Conservation (phyloP, 2,797 vertebrate species). For the Hydrophis major region DNA sequence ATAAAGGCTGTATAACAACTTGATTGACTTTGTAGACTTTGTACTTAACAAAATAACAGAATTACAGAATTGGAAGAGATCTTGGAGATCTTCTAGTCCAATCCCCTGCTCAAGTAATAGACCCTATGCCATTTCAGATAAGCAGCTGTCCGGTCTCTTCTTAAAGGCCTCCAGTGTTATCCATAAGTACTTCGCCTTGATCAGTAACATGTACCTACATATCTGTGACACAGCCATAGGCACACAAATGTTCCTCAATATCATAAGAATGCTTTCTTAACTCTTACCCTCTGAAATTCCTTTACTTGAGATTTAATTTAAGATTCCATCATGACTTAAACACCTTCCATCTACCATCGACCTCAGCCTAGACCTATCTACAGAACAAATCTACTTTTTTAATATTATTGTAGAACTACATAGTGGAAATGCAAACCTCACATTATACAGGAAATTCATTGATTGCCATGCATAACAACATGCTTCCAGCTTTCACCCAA, state of each 20-base stretch:
- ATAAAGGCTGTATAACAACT: neutral
- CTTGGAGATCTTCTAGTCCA: no score
- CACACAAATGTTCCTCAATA: neutral
- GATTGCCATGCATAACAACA: neutral
- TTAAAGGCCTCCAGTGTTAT: no score
- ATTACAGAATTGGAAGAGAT: no score
- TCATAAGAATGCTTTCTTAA: neutral
- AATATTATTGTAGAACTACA: neutral
- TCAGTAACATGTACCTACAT: no score
- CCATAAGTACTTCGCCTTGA: no score
- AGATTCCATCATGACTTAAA: neutral
- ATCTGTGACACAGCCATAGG: neutral
- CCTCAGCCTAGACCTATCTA: neutral
- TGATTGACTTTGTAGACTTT: neutral
- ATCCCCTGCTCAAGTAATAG: no score
- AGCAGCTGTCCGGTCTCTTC: no score
- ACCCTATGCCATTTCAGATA: no score
- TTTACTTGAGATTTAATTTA: neutral
- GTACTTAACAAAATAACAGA: neutral
- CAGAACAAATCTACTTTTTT: neutral
- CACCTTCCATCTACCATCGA: neutral
- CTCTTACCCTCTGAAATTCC: neutral
- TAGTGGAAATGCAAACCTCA: neutral
- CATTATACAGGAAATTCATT: neutral
- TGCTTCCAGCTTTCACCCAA: neutral